phyloP scores from a whole-genome alignment of 2,888 invertebrate species.

The Zygaena filipendulae region DNA sequence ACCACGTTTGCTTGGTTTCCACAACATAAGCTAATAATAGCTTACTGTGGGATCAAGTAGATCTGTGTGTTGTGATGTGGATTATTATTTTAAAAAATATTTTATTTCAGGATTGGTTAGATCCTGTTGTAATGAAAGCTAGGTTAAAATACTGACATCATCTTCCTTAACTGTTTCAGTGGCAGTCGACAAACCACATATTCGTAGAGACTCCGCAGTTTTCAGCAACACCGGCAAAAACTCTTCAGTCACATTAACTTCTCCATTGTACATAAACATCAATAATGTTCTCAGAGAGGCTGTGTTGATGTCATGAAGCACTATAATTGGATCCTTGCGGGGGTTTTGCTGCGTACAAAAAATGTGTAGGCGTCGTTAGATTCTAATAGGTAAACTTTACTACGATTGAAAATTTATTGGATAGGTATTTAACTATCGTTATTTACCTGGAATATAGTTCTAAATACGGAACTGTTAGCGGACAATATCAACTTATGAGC shows the following conservation, averaged over 20 bases:
- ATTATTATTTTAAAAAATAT: no score
- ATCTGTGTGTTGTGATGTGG: no score
- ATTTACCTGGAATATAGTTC: conserved; percentile 70
- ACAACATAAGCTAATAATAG: no score
- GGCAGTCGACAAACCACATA: conserved; percentile 75
- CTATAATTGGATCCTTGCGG: conserved; percentile 79
- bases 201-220: conserved; percentile 75
- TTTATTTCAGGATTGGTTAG: no score
- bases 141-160: conserved; percentile 37
- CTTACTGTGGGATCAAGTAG: no score
- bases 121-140: no score
- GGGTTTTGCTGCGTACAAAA: conserved; percentile 75
- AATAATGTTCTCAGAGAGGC: conserved; percentile 72
- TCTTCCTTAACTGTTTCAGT: conserved; percentile 51
- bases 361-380: conserved; percentile 48
- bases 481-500: conserved; percentile 77
- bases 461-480: conserved; percentile 75
- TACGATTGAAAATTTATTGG: background rate
- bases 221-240: conserved; percentile 74
- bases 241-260: conserved; percentile 78
- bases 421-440: no score
- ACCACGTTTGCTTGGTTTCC: no score
- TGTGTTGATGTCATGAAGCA: conserved; percentile 77
- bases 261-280: conserved; percentile 79
- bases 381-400: no score